These are phyloP conservation scores for Psittacus erithacus DNA, from an alignment of 2,113 vertebrate species.

Conservation along the genomic window DNA sequence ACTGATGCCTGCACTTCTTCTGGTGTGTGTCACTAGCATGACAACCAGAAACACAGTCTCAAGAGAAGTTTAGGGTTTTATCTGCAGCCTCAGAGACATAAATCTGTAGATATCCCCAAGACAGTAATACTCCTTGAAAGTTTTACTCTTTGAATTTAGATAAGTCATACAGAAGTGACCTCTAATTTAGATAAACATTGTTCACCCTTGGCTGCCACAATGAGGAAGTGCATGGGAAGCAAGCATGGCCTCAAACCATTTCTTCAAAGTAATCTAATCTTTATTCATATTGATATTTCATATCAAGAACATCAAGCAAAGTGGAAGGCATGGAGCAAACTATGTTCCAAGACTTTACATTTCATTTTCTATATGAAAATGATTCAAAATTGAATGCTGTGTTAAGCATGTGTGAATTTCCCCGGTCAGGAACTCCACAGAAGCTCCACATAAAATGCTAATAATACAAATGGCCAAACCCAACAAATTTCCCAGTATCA, in stretches of 20 bases:
- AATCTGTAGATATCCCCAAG: neutral
- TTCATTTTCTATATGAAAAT: neutral
- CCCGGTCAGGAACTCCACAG: neutral
- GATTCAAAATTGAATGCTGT: neutral
- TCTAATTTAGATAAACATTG: neutral
- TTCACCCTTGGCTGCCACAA: neutral
- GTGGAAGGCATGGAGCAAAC: neutral
- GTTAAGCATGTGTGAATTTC: neutral
- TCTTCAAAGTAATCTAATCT: neutral
- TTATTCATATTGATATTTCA: neutral
- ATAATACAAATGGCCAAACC: neutral
- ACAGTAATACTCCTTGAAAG: neutral
- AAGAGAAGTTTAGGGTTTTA: neutral
- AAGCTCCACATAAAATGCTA: neutral
- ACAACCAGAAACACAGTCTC: neutral
- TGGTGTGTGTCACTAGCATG: neutral
- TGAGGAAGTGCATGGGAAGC: neutral
- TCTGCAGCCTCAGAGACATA: neutral
- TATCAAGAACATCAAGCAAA: neutral
- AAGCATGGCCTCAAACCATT: neutral
- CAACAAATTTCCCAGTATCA: neutral
- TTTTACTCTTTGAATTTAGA: neutral
- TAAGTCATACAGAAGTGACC: neutral
- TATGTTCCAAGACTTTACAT: neutral
- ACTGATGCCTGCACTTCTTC: rapidly evolving